These are phyloP conservation scores for Brachyptera risi DNA, from an alignment of 2,888 invertebrate species.

Conservation along the genomic window DNA sequence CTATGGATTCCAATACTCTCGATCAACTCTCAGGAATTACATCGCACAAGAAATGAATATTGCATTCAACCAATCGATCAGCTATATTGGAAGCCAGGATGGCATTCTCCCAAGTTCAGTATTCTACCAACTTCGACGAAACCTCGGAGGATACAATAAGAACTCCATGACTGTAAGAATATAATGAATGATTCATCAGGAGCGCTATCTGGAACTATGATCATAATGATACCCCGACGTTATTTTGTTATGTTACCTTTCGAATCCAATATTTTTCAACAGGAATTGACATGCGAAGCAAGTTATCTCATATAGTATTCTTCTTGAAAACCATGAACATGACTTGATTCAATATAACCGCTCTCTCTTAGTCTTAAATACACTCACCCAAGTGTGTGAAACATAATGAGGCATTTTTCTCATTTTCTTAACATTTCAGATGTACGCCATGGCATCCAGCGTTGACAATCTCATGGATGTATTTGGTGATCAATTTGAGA, in stretches of 20 bases:
- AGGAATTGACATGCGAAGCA: too few relatives aligned
- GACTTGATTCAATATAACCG: too few relatives aligned
- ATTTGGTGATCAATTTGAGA: constrained; percentile 37
- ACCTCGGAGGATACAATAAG: constrained; percentile 43
- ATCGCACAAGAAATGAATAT: constrained; percentile 39
- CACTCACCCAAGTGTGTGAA: too few relatives aligned
- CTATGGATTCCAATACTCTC: constrained; percentile 35
- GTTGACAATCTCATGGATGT: constrained; percentile 44
- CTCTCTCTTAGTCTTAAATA: too few relatives aligned
- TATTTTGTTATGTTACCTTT: too few relatives aligned
- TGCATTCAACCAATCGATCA: constrained; percentile 25
- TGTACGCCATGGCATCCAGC: constrained; percentile 46
- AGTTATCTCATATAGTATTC: too few relatives aligned
- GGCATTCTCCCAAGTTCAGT: constrained; percentile 31
- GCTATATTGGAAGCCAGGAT: constrained; percentile 30
- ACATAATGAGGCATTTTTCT: too few relatives aligned
- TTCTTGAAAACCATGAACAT: too few relatives aligned
- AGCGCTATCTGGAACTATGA: too few relatives aligned
- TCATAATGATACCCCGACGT: too few relatives aligned
- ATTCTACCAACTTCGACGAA: constrained; percentile 33
- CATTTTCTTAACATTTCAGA: constrained; percentile 44
- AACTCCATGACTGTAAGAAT: constrained; percentile 36
- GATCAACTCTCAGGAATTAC: constrained; percentile 33
- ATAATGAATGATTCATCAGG: too few relatives aligned
- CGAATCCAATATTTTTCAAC: too few relatives aligned